Base-by-base conservation (phyloP, 1,140 invertebrate genomes). In the Drosophila orena region DNA sequence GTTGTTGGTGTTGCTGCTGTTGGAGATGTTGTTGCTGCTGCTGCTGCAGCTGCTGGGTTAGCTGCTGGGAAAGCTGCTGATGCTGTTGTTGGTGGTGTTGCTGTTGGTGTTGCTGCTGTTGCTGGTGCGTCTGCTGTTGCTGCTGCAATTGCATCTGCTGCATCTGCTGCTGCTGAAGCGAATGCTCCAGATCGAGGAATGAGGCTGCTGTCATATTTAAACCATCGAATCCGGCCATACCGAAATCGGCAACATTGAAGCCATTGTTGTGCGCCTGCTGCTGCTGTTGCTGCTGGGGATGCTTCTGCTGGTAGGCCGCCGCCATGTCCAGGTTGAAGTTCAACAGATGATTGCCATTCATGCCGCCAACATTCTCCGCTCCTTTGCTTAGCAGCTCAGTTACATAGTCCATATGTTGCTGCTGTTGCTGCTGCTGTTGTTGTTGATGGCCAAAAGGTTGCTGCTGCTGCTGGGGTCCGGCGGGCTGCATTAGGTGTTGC, bases 301-400 rank as follows among this genome's bases (percentile, higher is more conserved):
- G 76, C 49, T 76, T 70, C 15, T 84, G 80, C 14, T 84, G 78
- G 4, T 54, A 70, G 10, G 77, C 73, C 14, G 81, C 65, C 7
- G 76, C 73, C 44, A 91, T 64, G 52, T 92, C 91, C 37, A 92
- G 60, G 20, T 73, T 72, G 20, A 90, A 91, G 30, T 81, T 74
- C 2, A 92, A 54, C 53, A 91, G 61, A 64, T 92, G 91, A 54
- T 92, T 92, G 27, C 91, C 91, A 62, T 92, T 92, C 78, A 92
- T 91, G 2, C 83, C 80, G 43, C 76, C 50, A 12, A 86, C 91
- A 56, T 75, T 73, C 11, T 91, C 91, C 2, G 85, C 60, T 5
- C 59, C 61, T 49, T 92, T 92, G 15, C 76, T 62, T 38, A 92
- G 56, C 61, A 92, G 37, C 60, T 92, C 91, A 12, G 90, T 79